Evolutionary conservation across 2,113 vertebrate genomes (phyloP).

Genomic region (Meles meles): DNA sequence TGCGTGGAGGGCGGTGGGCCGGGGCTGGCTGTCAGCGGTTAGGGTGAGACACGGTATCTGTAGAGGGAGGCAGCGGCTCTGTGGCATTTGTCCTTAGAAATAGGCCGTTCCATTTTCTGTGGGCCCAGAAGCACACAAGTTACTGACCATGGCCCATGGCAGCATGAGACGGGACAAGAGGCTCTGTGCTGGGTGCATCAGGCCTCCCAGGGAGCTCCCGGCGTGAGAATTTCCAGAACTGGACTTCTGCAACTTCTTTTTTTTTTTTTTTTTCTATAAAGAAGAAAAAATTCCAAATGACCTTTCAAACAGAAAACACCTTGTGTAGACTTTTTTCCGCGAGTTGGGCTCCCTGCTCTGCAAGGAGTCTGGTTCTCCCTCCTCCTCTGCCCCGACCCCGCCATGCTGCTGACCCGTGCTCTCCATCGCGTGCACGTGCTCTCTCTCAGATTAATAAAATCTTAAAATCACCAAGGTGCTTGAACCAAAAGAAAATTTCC

Average conservation of each 20-base stretch:
- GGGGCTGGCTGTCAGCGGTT: not conserved
- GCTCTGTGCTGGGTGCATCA: not conserved
- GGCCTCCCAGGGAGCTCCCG: not conserved
- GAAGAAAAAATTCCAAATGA: not conserved
- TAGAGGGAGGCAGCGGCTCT: not conserved
- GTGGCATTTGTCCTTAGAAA: not conserved
- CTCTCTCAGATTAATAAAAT: not conserved
- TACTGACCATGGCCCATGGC: not conserved
- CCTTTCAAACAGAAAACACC: not conserved
- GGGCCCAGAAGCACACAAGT: not conserved
- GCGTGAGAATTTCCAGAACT: not conserved
- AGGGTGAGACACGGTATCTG: fast-evolving
- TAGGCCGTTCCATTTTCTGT: not conserved
- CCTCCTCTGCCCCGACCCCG: not conserved
- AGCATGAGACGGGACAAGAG: not conserved
- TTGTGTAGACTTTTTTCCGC: not conserved
- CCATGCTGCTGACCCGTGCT: no score
- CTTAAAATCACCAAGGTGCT: not conserved
- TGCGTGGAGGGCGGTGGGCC: not conserved
- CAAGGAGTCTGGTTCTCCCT: no score
- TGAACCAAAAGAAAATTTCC: not conserved
- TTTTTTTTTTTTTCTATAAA: no score
- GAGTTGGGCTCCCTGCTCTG: no score
- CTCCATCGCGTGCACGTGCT: not conserved
- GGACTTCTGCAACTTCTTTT: no score